A percentile compares a stretch with the other conserved stretches of the same genome.
Conservation (phyloP, 2,113 vertebrate species). For the Hippocampus barbouri region DNA sequence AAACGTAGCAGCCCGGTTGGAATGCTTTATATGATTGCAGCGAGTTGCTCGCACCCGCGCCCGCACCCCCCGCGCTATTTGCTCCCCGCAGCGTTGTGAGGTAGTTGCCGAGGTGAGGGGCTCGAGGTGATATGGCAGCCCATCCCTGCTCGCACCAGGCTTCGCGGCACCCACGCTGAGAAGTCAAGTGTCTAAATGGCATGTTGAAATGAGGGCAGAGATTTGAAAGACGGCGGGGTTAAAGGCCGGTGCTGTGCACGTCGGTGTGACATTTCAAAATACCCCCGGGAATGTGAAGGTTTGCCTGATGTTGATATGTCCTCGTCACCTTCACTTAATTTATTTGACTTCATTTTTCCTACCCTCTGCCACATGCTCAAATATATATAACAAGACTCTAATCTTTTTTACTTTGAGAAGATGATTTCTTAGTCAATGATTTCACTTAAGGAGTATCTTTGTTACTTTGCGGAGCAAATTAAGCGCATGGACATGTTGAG, state of each 20-base stretch:
- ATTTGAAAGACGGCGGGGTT: conserved; percentile 55
- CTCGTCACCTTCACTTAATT: conserved; percentile 28
- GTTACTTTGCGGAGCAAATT: too few relatives aligned
- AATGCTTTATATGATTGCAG: conserved; percentile 39
- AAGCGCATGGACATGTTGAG: too few relatives aligned
- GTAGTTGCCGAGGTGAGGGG: conserved; percentile 47
- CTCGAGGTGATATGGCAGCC: conserved; percentile 50
- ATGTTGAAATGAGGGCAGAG: conserved; percentile 59
- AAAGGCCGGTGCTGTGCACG: conserved; percentile 36
- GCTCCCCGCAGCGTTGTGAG: conserved; percentile 34
- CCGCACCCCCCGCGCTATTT: conserved; percentile 2
- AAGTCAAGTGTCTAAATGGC: conserved; percentile 71
- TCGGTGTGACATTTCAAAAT: conserved; percentile 61
- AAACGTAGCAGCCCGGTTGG: conserved; percentile 42
- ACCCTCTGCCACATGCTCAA: conserved; percentile 12
- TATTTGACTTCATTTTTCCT: conserved; percentile 15
- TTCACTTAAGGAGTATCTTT: too few relatives aligned
- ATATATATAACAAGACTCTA: too few relatives aligned
- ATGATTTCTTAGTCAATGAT: too few relatives aligned
- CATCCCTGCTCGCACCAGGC: conserved; percentile 44
- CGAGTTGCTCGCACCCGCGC: conserved; percentile 5
- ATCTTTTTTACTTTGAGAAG: too few relatives aligned
- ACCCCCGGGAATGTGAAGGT: conserved; percentile 40
- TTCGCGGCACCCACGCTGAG: conserved; percentile 48
- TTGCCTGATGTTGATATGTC: conserved; percentile 28